These are phyloP conservation scores for Typhlichthys eigenmanni DNA, from an alignment of 2,797 vertebrate species.

Conservation along the genomic window DNA sequence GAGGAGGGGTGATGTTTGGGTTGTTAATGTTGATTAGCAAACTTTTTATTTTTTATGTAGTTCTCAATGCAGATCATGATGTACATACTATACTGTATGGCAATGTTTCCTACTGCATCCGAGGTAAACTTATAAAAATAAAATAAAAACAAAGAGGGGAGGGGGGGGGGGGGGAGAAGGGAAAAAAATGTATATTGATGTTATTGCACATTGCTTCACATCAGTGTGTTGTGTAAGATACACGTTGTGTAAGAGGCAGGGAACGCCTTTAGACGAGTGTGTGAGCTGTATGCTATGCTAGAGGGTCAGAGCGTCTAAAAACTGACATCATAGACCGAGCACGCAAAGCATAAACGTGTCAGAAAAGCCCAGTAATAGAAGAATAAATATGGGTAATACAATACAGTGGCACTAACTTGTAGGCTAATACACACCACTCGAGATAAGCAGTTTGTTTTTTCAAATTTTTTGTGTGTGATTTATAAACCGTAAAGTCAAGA, in stretches of 20 bases:
- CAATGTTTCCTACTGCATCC: too few species aligned
- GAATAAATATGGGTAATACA: constrained; percentile 44
- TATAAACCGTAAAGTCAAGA: too few species aligned
- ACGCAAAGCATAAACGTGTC: constrained; percentile 60
- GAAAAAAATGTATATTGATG: neutral
- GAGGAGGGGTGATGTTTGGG: too few species aligned
- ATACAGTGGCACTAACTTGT: constrained; percentile 55
- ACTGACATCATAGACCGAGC: constrained; percentile 66
- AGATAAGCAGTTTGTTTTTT: too few species aligned
- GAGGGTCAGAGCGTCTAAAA: constrained; percentile 56
- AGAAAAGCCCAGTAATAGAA: constrained; percentile 40
- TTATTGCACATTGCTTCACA: constrained; percentile 12
- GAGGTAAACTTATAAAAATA: too few species aligned
- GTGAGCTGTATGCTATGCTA: constrained; percentile 51
- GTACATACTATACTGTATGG: too few species aligned
- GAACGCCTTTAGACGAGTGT: constrained; percentile 19
- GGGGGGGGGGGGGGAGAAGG: too few species aligned
- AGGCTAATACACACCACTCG: neutral
- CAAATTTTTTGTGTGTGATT: too few species aligned
- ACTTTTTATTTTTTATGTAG: too few species aligned
- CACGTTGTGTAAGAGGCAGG: constrained; percentile 17
- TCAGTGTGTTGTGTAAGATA: constrained; percentile 3
- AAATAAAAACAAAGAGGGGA: too few species aligned
- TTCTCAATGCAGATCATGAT: too few species aligned
- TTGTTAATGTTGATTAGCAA: too few species aligned